Percentiles rank a stretch among this genome's conserved stretches.
These are phyloP conservation scores for Lepeophtheirus nordmannii DNA, from an alignment of 2,888 invertebrate species.

Conservation along the genomic window DNA sequence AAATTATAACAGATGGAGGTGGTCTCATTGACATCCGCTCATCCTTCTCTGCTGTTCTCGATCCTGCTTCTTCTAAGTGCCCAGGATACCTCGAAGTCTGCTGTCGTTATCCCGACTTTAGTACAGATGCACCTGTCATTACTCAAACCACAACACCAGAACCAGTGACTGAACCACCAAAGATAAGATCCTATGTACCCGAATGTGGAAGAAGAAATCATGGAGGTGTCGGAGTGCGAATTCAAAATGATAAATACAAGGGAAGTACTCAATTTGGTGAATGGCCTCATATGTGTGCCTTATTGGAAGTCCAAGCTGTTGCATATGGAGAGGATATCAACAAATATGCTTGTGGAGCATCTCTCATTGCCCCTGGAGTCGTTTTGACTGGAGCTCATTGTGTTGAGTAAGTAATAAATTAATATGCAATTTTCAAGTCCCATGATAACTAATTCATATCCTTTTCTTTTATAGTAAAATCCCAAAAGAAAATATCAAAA, in stretches of 20 bases:
- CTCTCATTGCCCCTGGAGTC: constrained; percentile 56
- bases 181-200: constrained; percentile 25
- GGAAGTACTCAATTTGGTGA: constrained; percentile 40
- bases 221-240: constrained; percentile 54
- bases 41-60: constrained; percentile 4
- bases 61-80: constrained; percentile 37
- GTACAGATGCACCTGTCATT: not conserved
- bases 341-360: constrained; percentile 61
- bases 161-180: not conserved
- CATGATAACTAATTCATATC: not conserved
- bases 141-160: not conserved
- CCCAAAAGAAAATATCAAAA: constrained; percentile 35
- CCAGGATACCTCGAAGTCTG: constrained; percentile 58
- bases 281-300: constrained; percentile 37
- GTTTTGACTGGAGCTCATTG: constrained; percentile 70
- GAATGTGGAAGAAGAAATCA: constrained; percentile 55
- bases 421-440: too few species aligned
- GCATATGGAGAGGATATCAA: constrained; percentile 29
- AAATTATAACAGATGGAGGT: constrained; percentile 52
- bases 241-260: constrained; percentile 45
- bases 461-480: constrained; percentile 52
- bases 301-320: constrained; percentile 36
- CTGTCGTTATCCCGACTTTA: constrained; percentile 39
- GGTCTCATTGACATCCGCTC: constrained; percentile 58
- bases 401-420: constrained; percentile 34